Conservation (phyloP, 1,140 invertebrate genomes). For the Brachionus paranguensis region DNA sequence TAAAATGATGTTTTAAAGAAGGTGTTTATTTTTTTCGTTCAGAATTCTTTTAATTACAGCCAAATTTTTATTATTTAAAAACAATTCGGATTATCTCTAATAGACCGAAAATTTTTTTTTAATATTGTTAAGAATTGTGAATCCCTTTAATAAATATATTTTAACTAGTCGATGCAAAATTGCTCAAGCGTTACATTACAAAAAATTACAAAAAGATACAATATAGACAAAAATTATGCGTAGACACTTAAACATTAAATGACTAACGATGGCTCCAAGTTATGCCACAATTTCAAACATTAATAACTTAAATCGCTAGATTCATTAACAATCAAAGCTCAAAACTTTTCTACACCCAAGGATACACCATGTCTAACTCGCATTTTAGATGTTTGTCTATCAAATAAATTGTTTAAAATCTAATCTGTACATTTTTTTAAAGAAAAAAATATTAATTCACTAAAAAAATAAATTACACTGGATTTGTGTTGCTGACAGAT, state of each 20-base stretch:
- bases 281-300: conserved; percentile 21
- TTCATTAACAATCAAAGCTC: neutral
- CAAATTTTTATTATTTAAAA: neutral
- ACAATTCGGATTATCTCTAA: neutral
- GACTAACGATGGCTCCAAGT: conserved; percentile 8
- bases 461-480: neutral
- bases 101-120: neutral
- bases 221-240: conserved; percentile 31
- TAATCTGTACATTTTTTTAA: no score
- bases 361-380: neutral
- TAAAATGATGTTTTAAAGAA: neutral
- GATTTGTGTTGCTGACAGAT: neutral
- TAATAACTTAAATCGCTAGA: neutral
- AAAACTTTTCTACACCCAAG: neutral
- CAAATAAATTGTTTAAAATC: neutral
- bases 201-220: conserved; percentile 31
- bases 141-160: neutral
- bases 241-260: conserved; percentile 10
- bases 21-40: neutral
- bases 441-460: no score
- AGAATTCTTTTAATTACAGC: neutral
- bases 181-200: neutral
- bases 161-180: neutral
- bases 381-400: neutral
- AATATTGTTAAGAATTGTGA: neutral